These are phyloP conservation scores for Dendrolimus pini DNA, from an alignment of 2,888 invertebrate species.

Conservation along the genomic window DNA sequence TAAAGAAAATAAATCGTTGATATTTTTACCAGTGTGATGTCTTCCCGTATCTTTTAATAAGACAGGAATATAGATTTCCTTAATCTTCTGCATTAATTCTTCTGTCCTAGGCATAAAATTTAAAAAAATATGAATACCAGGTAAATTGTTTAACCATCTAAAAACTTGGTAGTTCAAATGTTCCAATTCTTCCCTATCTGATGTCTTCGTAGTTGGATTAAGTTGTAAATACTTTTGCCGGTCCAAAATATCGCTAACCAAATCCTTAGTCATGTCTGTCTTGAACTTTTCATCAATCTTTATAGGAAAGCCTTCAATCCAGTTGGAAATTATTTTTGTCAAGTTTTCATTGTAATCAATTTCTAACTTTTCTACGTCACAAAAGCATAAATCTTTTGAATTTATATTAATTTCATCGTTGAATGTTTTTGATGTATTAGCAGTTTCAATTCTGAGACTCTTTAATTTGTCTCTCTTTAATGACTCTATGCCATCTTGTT, in stretches of 20 bases:
- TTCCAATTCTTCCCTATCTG: slow-evolving; percentile 31
- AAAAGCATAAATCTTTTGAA: slow-evolving; percentile 2
- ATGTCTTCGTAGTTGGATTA: slow-evolving; percentile 23
- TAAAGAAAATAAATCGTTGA: slow-evolving; percentile 1
- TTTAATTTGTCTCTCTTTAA: too few relatives aligned
- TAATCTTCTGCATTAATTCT: slow-evolving; percentile 21
- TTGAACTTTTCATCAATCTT: slow-evolving; percentile 14
- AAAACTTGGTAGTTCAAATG: slow-evolving; percentile 42
- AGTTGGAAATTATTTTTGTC: slow-evolving; percentile 15
- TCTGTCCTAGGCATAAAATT: slow-evolving; percentile 17
- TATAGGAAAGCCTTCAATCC: slow-evolving; percentile 22
- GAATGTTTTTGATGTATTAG: neutral
- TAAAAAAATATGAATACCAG: slow-evolving; percentile 19
- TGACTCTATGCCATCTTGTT: neutral
- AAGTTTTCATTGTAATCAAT: slow-evolving; percentile 17
- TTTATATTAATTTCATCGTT: slow-evolving; percentile 2
- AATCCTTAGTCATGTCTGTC: slow-evolving; percentile 19
- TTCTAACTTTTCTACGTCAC: slow-evolving; percentile 6
- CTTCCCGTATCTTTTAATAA: slow-evolving; percentile 9
- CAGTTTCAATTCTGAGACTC: neutral
- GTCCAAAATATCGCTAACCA: slow-evolving; percentile 34
- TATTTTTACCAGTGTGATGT: slow-evolving; percentile 3
- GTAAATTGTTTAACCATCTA: slow-evolving; percentile 26
- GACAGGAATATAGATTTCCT: slow-evolving; percentile 14
- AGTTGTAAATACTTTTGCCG: slow-evolving; percentile 37